These are phyloP conservation scores for Acrocephalus arundinaceus DNA, from an alignment of 2,113 vertebrate species.

Conservation along the genomic window DNA sequence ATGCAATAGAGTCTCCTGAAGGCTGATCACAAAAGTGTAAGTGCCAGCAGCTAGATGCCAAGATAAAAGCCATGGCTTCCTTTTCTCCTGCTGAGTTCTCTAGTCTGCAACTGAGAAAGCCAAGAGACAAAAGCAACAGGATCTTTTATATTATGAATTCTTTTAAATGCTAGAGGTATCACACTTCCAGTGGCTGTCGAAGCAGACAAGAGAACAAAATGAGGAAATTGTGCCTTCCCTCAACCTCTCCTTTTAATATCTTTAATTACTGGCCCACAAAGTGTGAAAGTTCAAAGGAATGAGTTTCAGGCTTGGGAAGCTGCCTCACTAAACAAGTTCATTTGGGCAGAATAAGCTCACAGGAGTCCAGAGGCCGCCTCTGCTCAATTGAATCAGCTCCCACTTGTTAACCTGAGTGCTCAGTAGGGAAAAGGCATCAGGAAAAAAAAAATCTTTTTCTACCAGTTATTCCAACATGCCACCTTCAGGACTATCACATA, in stretches of 20 bases:
- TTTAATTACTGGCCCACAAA: constrained; percentile 3
- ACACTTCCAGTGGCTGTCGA: background rate
- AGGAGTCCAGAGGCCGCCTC: background rate
- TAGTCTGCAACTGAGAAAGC: background rate
- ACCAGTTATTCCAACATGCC: background rate
- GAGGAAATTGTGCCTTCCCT: background rate
- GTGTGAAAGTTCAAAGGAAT: background rate
- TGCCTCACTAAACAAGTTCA: background rate
- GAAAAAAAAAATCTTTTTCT: background rate
- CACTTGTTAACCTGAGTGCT: background rate
- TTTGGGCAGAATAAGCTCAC: background rate
- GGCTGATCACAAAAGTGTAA: constrained; percentile 13
- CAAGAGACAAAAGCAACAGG: constrained; percentile 1
- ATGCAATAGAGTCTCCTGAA: background rate
- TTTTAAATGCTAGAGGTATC: background rate
- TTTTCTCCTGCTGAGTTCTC: constrained; percentile 23
- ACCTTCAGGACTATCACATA: background rate
- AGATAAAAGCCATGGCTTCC: constrained; percentile 39
- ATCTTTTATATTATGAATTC: constrained; percentile 3
- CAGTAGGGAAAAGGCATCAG: background rate
- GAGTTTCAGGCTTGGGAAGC: background rate
- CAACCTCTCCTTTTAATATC: background rate
- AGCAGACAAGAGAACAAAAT: background rate
- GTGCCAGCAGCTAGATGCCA: constrained; percentile 28
- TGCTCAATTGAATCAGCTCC: background rate